Conservation (phyloP, 2,888 invertebrate genomes). For the Boloria selene region DNA sequence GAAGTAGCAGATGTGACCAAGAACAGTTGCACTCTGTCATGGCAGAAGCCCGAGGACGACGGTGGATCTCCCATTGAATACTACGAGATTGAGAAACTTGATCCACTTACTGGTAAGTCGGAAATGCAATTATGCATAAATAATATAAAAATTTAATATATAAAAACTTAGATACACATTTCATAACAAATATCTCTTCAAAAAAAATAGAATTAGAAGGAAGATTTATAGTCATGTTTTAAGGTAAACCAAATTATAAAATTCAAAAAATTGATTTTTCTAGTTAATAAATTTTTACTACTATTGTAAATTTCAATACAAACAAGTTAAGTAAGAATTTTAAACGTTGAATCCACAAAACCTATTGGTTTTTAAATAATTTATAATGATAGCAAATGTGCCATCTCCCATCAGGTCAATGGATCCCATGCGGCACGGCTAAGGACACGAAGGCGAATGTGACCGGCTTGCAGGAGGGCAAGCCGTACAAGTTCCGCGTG, state of each 20-base stretch:
- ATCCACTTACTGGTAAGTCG: constrained; percentile 87
- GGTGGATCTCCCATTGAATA: constrained; percentile 97
- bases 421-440: constrained; percentile 95
- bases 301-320: too few species aligned
- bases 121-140: too few species aligned
- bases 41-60: constrained; percentile 97
- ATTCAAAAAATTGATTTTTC: too few species aligned
- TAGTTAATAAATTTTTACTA: too few species aligned
- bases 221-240: too few species aligned
- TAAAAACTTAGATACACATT: too few species aligned
- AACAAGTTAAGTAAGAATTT: too few species aligned
- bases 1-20: constrained; percentile 94
- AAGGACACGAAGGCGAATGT: constrained; percentile 91
- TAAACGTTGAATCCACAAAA: too few species aligned
- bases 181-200: too few species aligned
- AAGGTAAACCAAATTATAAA: too few species aligned
- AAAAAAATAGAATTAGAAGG: too few species aligned
- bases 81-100: constrained; percentile 97
- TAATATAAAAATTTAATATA: background rate
- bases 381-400: background rate
- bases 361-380: background rate
- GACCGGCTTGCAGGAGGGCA: constrained; percentile 93
- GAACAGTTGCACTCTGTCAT: constrained; percentile 94
- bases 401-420: constrained; percentile 83
- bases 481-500: constrained; percentile 99